Conservation (phyloP, 2,888 invertebrate species). For the Pseudolycoriella hygida region DNA sequence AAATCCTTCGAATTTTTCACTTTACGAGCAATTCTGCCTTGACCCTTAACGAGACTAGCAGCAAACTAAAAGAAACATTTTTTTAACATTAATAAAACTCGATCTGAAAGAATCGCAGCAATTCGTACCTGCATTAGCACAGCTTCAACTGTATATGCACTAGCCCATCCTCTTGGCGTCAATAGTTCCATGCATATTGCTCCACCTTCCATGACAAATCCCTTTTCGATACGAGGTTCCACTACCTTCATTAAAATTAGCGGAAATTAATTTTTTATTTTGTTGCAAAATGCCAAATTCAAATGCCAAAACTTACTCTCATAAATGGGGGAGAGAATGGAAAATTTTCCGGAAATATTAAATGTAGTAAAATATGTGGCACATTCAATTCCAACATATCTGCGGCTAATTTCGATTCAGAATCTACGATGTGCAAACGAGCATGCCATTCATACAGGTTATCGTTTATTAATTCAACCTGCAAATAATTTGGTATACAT, state of each 20-base stretch:
- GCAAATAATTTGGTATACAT: conserved; percentile 7
- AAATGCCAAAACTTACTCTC: conserved; percentile 37
- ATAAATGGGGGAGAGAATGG: conserved; percentile 80
- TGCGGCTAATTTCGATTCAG: conserved; percentile 64
- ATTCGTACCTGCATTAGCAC: conserved; percentile 55
- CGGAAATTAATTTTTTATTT: too few species aligned
- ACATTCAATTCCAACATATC: conserved; percentile 66
- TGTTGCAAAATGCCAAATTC: too few species aligned
- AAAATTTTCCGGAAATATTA: conserved; percentile 74
- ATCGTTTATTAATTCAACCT: conserved; percentile 69
- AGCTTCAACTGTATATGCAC: conserved; percentile 73
- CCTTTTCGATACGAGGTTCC: conserved; percentile 63
- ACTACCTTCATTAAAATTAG: conserved; percentile 71
- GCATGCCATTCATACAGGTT: conserved; percentile 81
- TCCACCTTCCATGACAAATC: conserved; percentile 81
- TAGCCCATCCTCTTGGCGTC: conserved; percentile 76
- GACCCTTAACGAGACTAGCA: conserved; percentile 74
- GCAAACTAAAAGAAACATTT: too few species aligned
- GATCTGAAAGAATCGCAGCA: too few species aligned
- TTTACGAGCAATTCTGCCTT: conserved; percentile 65
- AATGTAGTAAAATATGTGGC: conserved; percentile 55
- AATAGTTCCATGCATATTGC: conserved; percentile 80
- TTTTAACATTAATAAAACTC: too few species aligned
- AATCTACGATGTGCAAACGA: conserved; percentile 61
- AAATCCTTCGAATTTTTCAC: conserved; percentile 53